phyloP scores from a whole-genome alignment of 2,113 vertebrate genomes.

The Antigone vipio region DNA sequence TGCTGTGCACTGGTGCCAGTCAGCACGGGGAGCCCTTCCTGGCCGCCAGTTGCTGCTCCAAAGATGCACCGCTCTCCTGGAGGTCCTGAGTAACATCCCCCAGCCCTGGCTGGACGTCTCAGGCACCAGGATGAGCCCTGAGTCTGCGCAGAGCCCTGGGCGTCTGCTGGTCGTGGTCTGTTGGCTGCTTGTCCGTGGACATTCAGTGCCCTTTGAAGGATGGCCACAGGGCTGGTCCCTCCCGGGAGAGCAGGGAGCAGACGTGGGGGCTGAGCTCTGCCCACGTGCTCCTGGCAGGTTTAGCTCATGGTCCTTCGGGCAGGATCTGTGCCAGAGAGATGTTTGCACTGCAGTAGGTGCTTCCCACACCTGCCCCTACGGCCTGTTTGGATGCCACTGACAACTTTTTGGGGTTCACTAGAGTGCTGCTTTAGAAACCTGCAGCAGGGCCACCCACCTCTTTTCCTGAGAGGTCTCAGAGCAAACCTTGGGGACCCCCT shows the following conservation, averaged over 20 bases:
- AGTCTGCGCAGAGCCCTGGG: neutral
- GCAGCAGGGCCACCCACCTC: neutral
- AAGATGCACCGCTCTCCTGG: neutral
- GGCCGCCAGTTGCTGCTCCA: neutral
- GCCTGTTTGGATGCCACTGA: neutral
- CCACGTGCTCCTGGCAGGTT: neutral
- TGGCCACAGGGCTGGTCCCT: neutral
- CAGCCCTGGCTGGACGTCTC: too few species aligned
- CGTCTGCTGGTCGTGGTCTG: neutral
- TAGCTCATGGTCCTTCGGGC: neutral
- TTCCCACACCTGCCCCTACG: neutral
- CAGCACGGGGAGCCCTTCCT: neutral
- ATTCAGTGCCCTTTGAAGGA: neutral
- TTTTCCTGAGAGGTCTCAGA: neutral
- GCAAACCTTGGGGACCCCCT: neutral
- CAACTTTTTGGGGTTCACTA: rapidly evolving
- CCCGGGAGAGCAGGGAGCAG: neutral
- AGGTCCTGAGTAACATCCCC: too few species aligned
- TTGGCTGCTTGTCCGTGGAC: neutral
- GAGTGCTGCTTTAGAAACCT: neutral
- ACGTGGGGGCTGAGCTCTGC: rapidly evolving
- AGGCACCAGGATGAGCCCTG: rapidly evolving
- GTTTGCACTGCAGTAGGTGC: neutral
- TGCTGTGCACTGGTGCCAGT: neutral
- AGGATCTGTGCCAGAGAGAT: neutral